phyloP scores from a whole-genome alignment of 2,797 vertebrate species.

The Champsocephalus esox region DNA sequence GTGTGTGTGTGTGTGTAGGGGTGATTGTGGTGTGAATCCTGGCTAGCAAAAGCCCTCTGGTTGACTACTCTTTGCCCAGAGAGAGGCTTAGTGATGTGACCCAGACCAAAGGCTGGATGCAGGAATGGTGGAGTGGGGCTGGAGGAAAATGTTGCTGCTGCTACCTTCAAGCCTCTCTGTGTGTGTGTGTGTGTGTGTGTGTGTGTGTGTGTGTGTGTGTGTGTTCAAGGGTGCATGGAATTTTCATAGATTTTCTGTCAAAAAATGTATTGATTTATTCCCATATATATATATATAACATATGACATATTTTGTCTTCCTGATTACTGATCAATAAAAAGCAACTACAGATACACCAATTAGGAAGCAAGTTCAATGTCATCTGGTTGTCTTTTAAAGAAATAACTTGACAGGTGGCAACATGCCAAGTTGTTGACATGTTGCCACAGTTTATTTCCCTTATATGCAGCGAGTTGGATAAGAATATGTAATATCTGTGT shows the following conservation, averaged over 20 bases:
- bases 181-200: slow-evolving; percentile 19
- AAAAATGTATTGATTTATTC: neutral
- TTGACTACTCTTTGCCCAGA: slow-evolving; percentile 58
- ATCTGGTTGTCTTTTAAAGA: too few species aligned
- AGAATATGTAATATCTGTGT: neutral
- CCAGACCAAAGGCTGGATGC: slow-evolving; percentile 44
- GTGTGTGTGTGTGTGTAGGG: slow-evolving; percentile 10
- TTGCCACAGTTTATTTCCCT: neutral
- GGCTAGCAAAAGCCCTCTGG: slow-evolving; percentile 58
- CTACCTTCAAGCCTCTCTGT: slow-evolving; percentile 24
- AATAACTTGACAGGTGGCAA: too few species aligned
- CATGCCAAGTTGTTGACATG: too few species aligned
- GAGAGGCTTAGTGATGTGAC: slow-evolving; percentile 66
- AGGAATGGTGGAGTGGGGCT: slow-evolving; percentile 42
- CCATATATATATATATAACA: too few species aligned
- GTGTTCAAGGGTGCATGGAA: too few species aligned
- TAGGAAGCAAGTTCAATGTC: too few species aligned
- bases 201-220: neutral
- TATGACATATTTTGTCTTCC: neutral
- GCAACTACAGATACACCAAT: too few species aligned
- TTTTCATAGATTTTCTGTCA: neutral
- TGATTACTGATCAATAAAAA: neutral
- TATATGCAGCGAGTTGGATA: neutral
- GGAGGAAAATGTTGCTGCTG: slow-evolving; percentile 25
- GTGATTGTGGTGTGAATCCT: slow-evolving; percentile 40